phyloP scores from a whole-genome alignment of 2,888 invertebrate genomes.

The Synergus gifuensis region DNA sequence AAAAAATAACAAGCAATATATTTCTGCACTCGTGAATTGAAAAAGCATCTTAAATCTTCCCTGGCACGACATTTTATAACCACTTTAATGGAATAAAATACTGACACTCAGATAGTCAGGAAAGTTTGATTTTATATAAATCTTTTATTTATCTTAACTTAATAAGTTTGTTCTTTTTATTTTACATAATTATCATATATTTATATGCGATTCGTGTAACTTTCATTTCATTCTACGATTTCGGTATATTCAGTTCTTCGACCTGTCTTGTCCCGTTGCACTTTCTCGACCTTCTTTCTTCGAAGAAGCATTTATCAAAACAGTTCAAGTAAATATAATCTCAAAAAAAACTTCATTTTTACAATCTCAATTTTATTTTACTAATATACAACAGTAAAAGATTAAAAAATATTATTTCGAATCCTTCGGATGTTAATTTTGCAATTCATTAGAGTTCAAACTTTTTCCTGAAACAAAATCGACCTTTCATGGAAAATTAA shows the following conservation, averaged over 20 bases:
- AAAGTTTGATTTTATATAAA: not conserved
- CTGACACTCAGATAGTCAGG: not conserved
- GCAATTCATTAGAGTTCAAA: no score
- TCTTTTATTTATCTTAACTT: not conserved
- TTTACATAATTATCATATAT: no score
- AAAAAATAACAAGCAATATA: not conserved
- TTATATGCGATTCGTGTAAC: not conserved
- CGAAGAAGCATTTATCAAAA: not conserved
- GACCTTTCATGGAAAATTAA: conserved; percentile 18
- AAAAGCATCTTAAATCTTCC: not conserved
- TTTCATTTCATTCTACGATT: not conserved
- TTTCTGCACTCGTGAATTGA: not conserved
- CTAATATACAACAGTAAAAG: not conserved
- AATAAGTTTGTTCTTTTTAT: not conserved
- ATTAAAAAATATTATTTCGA: not conserved
- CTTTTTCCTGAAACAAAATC: not conserved
- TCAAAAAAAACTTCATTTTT: not conserved
- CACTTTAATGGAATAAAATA: not conserved
- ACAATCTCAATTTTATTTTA: no score
- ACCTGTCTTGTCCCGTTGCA: not conserved
- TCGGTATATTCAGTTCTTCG: not conserved
- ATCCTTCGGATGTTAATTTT: no score
- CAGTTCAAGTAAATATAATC: not conserved
- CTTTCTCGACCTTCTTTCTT: not conserved
- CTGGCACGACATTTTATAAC: not conserved